A percentile compares a stretch with the other conserved stretches of the same genome.
Evolutionary conservation across 2,888 invertebrate species (phyloP).

Genomic region (Caenorhabditis uteleia): DNA sequence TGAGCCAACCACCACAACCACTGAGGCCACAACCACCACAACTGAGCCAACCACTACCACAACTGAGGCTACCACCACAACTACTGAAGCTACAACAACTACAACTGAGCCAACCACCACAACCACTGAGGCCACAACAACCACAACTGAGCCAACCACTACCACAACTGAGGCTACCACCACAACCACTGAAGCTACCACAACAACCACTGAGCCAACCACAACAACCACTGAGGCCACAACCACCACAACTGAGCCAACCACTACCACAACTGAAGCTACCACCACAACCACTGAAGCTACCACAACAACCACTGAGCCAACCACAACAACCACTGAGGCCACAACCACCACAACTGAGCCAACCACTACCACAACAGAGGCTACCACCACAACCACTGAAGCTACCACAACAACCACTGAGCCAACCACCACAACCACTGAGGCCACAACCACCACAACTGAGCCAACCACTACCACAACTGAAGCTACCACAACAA

Average conservation of each 20-base stretch:
- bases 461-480: neutral
- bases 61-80: slow-evolving; percentile 4
- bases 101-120: slow-evolving; percentile 9
- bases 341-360: neutral
- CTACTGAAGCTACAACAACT: slow-evolving; percentile 4
- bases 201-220: slow-evolving; percentile 8
- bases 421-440: neutral
- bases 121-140: slow-evolving; percentile 9
- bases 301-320: neutral
- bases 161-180: slow-evolving; percentile 11
- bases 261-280: neutral
- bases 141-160: slow-evolving; percentile 5
- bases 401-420: neutral
- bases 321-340: neutral
- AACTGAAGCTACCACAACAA: neutral
- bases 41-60: slow-evolving; percentile 1
- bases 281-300: neutral
- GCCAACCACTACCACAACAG: slow-evolving; percentile 1
- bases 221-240: neutral
- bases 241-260: neutral
- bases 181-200: slow-evolving; percentile 1
- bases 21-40: slow-evolving; percentile 11
- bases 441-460: neutral
- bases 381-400: neutral
- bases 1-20: slow-evolving; percentile 5